Evolutionary conservation across 2,113 vertebrate genomes (phyloP).

Genomic region (Agelaius tricolor): DNA sequence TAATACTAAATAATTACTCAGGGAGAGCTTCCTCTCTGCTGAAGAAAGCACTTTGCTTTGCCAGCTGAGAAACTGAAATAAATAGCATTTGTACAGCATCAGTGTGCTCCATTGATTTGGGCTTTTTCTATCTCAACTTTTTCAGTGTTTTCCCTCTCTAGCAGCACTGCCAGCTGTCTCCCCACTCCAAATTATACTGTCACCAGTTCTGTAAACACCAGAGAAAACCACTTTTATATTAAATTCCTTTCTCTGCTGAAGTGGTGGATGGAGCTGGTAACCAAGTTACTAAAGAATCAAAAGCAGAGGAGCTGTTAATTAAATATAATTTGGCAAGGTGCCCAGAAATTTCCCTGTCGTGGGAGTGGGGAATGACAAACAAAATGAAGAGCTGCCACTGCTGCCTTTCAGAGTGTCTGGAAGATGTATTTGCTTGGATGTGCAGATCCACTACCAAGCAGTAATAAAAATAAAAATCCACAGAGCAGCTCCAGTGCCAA

Average conservation of each 20-base stretch:
- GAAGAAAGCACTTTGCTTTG: not conserved
- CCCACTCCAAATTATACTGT: not conserved
- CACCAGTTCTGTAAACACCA: not conserved
- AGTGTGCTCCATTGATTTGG: not conserved
- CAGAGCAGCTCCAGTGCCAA: not conserved
- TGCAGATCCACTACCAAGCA: not conserved
- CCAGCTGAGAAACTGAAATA: not conserved
- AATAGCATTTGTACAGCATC: not conserved
- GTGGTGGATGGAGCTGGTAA: conserved; percentile 11
- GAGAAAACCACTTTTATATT: not conserved
- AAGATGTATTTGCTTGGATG: not conserved
- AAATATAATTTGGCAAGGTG: conserved; percentile 32
- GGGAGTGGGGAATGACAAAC: not conserved
- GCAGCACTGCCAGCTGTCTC: not conserved
- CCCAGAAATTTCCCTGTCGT: not conserved
- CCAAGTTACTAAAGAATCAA: conserved; percentile 28
- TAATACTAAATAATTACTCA: not conserved
- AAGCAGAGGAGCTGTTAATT: conserved; percentile 57
- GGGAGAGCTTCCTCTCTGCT: not conserved
- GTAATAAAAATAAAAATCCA: not conserved
- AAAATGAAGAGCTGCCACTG: not conserved
- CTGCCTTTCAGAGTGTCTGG: not conserved
- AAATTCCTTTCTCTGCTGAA: conserved; percentile 24
- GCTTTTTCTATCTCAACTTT: not conserved
- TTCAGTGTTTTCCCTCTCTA: not conserved